A percentile compares a stretch with the other conserved stretches of the same genome.
Evolutionary conservation across 2,888 invertebrate genomes (phyloP).

Genomic region (Scrobipalpa costella): DNA sequence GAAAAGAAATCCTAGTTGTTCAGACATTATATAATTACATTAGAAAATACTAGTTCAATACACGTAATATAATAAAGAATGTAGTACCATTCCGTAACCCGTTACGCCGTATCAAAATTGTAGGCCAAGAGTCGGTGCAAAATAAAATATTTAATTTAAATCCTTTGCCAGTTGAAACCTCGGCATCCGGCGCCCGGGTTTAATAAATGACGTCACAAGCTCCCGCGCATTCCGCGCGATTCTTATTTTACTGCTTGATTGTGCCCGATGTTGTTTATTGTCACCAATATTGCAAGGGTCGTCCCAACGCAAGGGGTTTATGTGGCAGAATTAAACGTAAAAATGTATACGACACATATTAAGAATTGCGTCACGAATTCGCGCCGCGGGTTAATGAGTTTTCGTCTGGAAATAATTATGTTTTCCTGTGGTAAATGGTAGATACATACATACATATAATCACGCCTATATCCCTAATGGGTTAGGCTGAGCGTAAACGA

Average conservation of each 20-base stretch:
- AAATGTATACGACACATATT: background rate
- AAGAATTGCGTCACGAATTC: no score
- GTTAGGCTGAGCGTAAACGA: no score
- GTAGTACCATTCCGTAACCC: no score
- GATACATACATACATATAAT: no score
- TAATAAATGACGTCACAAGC: slow-evolving; percentile 67
- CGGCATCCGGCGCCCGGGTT: slow-evolving; percentile 37
- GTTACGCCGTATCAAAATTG: no score
- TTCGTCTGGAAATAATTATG: background rate
- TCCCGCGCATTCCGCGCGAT: slow-evolving; percentile 61
- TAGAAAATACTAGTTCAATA: no score
- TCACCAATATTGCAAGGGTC: slow-evolving; percentile 62
- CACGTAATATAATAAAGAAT: no score
- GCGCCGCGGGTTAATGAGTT: background rate
- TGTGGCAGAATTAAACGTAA: slow-evolving; percentile 2
- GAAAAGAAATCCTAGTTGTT: no score
- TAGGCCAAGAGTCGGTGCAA: slow-evolving; percentile 1
- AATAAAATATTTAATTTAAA: slow-evolving; percentile 29
- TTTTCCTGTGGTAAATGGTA: no score
- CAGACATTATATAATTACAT: no score
- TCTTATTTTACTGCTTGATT: slow-evolving; percentile 76
- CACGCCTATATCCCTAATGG: no score
- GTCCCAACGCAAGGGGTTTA: background rate
- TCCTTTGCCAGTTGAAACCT: slow-evolving; percentile 17
- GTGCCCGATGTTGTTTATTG: slow-evolving; percentile 71